phyloP scores from a whole-genome alignment of 2,797 vertebrate species.

The Sebastes goodei region DNA sequence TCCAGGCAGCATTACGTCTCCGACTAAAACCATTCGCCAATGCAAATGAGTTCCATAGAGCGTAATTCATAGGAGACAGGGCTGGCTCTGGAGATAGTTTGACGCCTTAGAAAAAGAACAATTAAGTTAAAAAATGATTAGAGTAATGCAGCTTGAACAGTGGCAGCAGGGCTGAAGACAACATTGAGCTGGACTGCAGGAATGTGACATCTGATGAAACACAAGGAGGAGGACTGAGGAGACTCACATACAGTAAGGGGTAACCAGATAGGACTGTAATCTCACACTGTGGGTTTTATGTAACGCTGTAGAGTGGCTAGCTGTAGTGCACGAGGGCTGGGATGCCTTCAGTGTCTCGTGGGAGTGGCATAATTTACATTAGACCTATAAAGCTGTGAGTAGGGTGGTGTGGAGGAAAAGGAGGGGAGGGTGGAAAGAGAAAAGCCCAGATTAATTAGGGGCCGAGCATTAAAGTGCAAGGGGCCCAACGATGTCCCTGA shows the following conservation, averaged over 20 bases:
- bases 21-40: neutral
- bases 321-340: slow-evolving; percentile 21
- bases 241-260: slow-evolving; percentile 13
- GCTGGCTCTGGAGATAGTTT: neutral
- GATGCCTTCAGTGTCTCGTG: slow-evolving; percentile 44
- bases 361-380: slow-evolving; percentile 57
- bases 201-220: slow-evolving; percentile 33
- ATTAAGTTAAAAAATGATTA: slow-evolving; percentile 30
- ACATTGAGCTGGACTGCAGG: neutral
- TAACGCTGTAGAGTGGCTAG: slow-evolving; percentile 10
- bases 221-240: neutral
- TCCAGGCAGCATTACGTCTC: neutral
- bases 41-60: neutral
- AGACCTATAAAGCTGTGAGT: slow-evolving; percentile 35
- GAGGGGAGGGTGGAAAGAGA: neutral
- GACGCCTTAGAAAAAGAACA: slow-evolving; percentile 20
- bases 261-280: slow-evolving; percentile 28
- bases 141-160: neutral
- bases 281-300: slow-evolving; percentile 42
- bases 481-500: no score
- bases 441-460: neutral
- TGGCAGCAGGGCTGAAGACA: neutral
- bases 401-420: neutral
- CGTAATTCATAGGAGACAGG: neutral
- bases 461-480: neutral